A percentile compares a stretch with the other conserved stretches of the same genome.
Evolutionary conservation across 2,888 invertebrate species (phyloP).

Genomic region (Sesia bembeciformis): DNA sequence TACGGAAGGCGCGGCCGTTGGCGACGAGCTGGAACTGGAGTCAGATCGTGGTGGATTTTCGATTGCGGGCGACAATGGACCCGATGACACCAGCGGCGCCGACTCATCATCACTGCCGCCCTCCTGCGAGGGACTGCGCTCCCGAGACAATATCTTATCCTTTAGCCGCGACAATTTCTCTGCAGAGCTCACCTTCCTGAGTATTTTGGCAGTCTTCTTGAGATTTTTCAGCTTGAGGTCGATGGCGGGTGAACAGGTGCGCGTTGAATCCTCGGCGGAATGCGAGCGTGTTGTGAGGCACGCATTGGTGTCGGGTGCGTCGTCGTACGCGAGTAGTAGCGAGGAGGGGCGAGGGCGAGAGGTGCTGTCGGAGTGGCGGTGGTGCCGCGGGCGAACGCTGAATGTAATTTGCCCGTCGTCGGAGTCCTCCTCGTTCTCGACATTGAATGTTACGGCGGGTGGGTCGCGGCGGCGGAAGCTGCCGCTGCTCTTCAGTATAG

Average conservation of each 20-base stretch:
- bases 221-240: conserved; percentile 44
- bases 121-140: conserved; percentile 51
- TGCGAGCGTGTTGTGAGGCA: conserved; percentile 38
- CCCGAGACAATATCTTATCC: conserved; percentile 54
- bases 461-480: conserved; percentile 36
- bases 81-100: conserved; percentile 77
- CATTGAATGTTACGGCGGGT: conserved; percentile 65
- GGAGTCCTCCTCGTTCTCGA: conserved; percentile 58
- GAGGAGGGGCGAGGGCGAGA: conserved; percentile 39
- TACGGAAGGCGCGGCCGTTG: conserved; percentile 10
- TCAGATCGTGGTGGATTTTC: conserved; percentile 3
- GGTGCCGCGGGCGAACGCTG: conserved; percentile 31
- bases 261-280: conserved; percentile 55
- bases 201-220: conserved; percentile 47
- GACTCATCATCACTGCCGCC: conserved; percentile 78
- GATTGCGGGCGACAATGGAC: conserved; percentile 10
- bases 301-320: conserved; percentile 20
- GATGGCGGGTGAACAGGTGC: conserved; percentile 31
- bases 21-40: conserved; percentile 10
- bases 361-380: conserved; percentile 12
- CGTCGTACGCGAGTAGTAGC: conserved; percentile 35
- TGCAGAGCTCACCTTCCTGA: conserved; percentile 54
- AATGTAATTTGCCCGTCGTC: conserved; percentile 63
- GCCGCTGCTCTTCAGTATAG: conserved; percentile 41
- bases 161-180: conserved; percentile 51